Percentiles rank a stretch among this genome's conserved stretches.
Conservation (phyloP, 2,113 vertebrate genomes). For the Tupaia chinensis region DNA sequence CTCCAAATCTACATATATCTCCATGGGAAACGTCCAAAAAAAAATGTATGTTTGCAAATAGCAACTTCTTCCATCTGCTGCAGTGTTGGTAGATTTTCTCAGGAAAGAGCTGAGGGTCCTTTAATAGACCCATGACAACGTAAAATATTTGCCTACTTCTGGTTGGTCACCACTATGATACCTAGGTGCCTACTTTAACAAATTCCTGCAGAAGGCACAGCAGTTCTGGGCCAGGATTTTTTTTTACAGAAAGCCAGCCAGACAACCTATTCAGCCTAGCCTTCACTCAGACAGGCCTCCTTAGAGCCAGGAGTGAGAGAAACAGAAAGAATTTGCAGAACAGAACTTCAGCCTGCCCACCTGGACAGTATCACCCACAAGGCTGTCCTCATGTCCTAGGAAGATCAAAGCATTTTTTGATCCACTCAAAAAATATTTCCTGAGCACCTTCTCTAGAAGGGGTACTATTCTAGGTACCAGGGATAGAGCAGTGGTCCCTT, state of each 20-base stretch:
- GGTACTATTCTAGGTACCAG: background rate
- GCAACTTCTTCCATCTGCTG: slow-evolving; percentile 70
- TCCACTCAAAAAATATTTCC: background rate
- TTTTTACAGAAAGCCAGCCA: background rate
- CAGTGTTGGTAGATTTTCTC: slow-evolving; percentile 30
- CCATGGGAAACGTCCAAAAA: slow-evolving; percentile 75
- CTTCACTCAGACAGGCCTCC: background rate
- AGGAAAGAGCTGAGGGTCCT: slow-evolving; percentile 51
- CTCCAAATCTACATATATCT: slow-evolving; percentile 74
- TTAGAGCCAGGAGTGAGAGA: background rate
- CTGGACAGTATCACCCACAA: too few relatives aligned
- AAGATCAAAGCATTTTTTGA: background rate
- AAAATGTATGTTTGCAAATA: slow-evolving; percentile 81
- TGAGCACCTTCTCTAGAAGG: background rate
- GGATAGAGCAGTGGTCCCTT: background rate
- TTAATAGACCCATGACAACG: background rate
- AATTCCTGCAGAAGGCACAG: background rate
- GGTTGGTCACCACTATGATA: background rate
- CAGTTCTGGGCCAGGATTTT: background rate
- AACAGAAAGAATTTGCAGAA: background rate
- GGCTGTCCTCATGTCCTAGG: background rate
- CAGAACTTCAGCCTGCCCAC: background rate
- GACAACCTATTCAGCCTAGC: background rate
- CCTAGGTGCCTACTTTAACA: background rate
- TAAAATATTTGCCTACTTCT: background rate